Evolutionary conservation across 2,888 invertebrate species (phyloP), one percentile per base, ranked within the genome.

Genomic region (Coleophora deauratella): DNA sequence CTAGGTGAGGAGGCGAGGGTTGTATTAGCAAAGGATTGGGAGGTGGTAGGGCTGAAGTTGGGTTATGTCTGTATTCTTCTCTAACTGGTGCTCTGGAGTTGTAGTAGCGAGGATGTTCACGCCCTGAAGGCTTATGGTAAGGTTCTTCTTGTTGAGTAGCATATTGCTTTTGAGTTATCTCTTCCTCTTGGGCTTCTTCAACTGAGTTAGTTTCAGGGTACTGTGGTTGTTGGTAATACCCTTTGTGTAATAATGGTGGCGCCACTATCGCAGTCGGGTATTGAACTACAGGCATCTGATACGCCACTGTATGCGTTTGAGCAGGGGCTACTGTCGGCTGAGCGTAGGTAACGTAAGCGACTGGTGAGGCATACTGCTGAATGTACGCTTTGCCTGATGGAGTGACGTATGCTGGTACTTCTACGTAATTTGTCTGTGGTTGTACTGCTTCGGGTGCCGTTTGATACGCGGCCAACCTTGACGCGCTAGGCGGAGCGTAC

Each of bases 1-100:
- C 50, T 9, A 80, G 55, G 49, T 80, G 81, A 15, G 77, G 39
- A 1, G 74, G 78, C 10, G 62, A 60, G 35, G 61, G 61, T 47
- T 76, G 78, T 32, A 79, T 46, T 30, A 81, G 45, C 43, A 81
- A 47, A 2, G 79, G 73, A 57, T 66, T 72, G 1, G 84, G 82
- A 44, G 59, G 71, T 6, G 82, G 84, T 35, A 82, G 48, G 39
- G 79, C 77, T 21, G 70, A 57, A 33, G 72, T 48, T 4, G 61
- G 50, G 38, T 54, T 55, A 13, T 66, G 57, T 43, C 68, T 62
- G 35, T 69, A 73, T 1, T 78, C 75, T 28, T 74, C 72, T 40
- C 72, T 66, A 7, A 71, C 38, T 0, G 78, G 75, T 9, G 66
- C 50, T 4, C 73, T 58, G 3, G 77, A 69, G 43, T 74, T 66